phyloP scores from a whole-genome alignment of 2,113 vertebrate genomes.

The Pao palembangensis region DNA sequence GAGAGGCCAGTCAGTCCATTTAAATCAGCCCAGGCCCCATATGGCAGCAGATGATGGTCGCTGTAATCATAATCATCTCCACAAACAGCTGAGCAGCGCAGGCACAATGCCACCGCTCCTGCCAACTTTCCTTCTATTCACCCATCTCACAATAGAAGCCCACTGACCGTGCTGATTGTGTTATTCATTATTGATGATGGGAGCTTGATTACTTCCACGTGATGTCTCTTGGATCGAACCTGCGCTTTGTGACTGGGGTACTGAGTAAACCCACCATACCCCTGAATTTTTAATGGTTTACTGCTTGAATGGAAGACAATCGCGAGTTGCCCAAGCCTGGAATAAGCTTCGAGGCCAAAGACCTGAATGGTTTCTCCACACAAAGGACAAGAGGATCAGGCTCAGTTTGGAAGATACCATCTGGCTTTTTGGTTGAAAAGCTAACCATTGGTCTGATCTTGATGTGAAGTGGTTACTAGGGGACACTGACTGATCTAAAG shows the following conservation, averaged over 20 bases:
- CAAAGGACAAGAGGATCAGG: conserved; percentile 25
- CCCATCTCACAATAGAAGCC: conserved; percentile 52
- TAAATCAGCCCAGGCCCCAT: background rate
- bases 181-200: conserved; percentile 73
- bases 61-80: conserved; percentile 22
- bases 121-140: conserved; percentile 48
- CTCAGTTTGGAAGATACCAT: conserved; percentile 17
- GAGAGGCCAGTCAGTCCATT: background rate
- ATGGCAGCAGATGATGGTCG: conserved; percentile 3
- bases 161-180: conserved; percentile 47
- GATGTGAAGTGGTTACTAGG: conserved; percentile 1
- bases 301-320: conserved; percentile 47
- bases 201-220: conserved; percentile 70
- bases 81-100: conserved; percentile 39
- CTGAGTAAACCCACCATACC: conserved; percentile 57
- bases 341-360: conserved; percentile 32
- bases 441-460: conserved; percentile 12
- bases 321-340: conserved; percentile 2
- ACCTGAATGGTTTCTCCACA: conserved; percentile 22
- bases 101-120: conserved; percentile 26
- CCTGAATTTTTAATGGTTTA: conserved; percentile 49
- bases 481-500: conserved; percentile 7
- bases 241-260: conserved; percentile 50
- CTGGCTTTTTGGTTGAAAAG: conserved; percentile 13
- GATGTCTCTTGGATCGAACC: conserved; percentile 52